Evolutionary conservation across 2,888 invertebrate species (phyloP).

Genomic region (Ochropleura plecta): DNA sequence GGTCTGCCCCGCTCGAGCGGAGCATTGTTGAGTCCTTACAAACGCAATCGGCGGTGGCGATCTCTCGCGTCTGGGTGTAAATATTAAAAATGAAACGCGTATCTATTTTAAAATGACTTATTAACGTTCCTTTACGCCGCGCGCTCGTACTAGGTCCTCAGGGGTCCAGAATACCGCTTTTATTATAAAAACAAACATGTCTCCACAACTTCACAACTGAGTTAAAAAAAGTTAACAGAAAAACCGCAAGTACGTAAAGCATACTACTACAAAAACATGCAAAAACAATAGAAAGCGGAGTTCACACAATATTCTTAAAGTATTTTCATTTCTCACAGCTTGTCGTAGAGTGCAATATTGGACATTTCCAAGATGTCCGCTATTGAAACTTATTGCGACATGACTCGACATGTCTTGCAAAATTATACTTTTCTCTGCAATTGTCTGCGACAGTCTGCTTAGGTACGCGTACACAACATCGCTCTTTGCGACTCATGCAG

Average conservation of each 20-base stretch:
- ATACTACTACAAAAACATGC: background rate
- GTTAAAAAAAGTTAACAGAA: background rate
- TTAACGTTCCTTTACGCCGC: too few relatives aligned
- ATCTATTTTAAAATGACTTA: too few relatives aligned
- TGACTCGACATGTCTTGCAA: slow-evolving; percentile 57
- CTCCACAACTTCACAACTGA: background rate
- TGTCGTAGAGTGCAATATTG: slow-evolving; percentile 56
- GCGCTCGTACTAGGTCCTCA: too few relatives aligned
- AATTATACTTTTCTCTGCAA: slow-evolving; percentile 58
- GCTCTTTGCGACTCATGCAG: background rate
- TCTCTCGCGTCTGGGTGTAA: too few relatives aligned
- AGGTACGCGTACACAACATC: background rate
- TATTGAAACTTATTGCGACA: slow-evolving; percentile 60
- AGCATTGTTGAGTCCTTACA: too few relatives aligned
- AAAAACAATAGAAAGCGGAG: slow-evolving; percentile 11
- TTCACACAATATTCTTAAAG: slow-evolving; percentile 25
- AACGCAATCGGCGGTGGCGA: too few relatives aligned
- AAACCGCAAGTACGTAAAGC: background rate
- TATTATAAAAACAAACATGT: too few relatives aligned
- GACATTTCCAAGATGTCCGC: slow-evolving; percentile 54
- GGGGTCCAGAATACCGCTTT: too few relatives aligned
- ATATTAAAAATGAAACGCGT: too few relatives aligned
- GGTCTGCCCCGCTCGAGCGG: too few relatives aligned
- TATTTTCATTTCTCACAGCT: slow-evolving; percentile 56
- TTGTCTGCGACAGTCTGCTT: slow-evolving; percentile 52